Evolutionary conservation across 1,140 invertebrate species (phyloP), one percentile per base, ranked within the genome.

Genomic region (Rhagoletis zephyria): DNA sequence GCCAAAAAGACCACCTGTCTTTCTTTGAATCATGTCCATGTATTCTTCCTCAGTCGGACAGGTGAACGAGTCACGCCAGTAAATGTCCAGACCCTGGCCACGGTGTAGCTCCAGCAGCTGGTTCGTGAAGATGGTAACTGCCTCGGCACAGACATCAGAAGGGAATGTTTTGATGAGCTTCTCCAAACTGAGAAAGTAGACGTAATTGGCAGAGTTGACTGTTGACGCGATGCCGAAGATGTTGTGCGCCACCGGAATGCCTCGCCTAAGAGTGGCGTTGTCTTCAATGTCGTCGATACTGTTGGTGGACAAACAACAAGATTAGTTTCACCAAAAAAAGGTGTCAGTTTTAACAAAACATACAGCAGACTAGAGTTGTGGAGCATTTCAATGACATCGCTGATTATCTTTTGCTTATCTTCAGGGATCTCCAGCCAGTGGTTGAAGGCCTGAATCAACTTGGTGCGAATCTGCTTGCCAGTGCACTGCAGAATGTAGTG

Each of bases 61-160:
- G 1, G 95, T 95, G 93, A 97, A 98, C 92, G 97, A 97, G 94
- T 99, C 98, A 88, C 98, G 94, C 98, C 98, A 99, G 94, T 98
- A 99, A 87, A 99, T 98, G 94, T 99, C 98, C 96, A 99, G 97
- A 14, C 98, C 98, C 93, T 99, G 98, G 1, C 98, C 98, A 88
- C 98, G 95, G 92, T 99, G 98, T 45, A 99, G 93, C 91, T 99
- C 98, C 89, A 99, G 93, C 87, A 99, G 93, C 93, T 99, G 98
- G 93, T 99, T 97, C 87, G 96, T 96, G 91, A 97, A 97, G 3
- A 97, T 96, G 91, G 94, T 94, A 6, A 96, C 96, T 51, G 96
- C 97, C 96, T 97, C 95, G 30, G 97, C 95, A n/a, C n/a, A n/a
- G n/a, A n/a, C n/a, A n/a, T n/a, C n/a, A n/a, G n/a, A n/a, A 94